These are phyloP conservation scores for Chaenogobius annularis DNA, from an alignment of 2,113 vertebrate genomes.

Conservation along the genomic window DNA sequence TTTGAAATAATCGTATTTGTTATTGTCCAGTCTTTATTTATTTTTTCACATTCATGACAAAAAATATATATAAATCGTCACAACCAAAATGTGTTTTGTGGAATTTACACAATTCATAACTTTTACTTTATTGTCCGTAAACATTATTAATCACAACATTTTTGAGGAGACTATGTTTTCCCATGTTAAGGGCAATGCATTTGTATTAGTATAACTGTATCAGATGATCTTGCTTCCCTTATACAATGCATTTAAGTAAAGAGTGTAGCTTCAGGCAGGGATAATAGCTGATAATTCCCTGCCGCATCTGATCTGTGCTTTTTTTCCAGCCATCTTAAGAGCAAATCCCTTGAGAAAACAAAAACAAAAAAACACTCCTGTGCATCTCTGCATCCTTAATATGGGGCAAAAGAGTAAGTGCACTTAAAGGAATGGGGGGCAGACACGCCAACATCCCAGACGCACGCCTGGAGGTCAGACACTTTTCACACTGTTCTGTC, in stretches of 20 bases:
- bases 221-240: no score
- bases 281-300: background rate
- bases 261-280: background rate
- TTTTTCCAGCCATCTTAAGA: slow-evolving; percentile 26
- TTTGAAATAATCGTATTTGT: background rate
- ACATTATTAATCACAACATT: no score
- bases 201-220: no score
- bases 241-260: background rate
- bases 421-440: slow-evolving; percentile 64
- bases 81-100: no score
- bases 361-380: slow-evolving; percentile 25
- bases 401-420: slow-evolving; percentile 62
- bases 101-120: no score
- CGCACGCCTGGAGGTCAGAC: slow-evolving; percentile 48
- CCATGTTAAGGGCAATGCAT: no score
- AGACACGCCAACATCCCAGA: slow-evolving; percentile 43
- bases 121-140: no score
- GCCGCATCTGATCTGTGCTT: slow-evolving; percentile 38
- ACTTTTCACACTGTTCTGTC: slow-evolving; percentile 24
- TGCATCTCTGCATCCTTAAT: slow-evolving; percentile 44
- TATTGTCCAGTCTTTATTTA: no score
- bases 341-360: slow-evolving; percentile 52
- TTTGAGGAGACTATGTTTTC: no score
- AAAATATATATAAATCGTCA: no score
- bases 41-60: no score